phyloP scores from a whole-genome alignment of 2,113 vertebrate species.

The Marmota monax region DNA sequence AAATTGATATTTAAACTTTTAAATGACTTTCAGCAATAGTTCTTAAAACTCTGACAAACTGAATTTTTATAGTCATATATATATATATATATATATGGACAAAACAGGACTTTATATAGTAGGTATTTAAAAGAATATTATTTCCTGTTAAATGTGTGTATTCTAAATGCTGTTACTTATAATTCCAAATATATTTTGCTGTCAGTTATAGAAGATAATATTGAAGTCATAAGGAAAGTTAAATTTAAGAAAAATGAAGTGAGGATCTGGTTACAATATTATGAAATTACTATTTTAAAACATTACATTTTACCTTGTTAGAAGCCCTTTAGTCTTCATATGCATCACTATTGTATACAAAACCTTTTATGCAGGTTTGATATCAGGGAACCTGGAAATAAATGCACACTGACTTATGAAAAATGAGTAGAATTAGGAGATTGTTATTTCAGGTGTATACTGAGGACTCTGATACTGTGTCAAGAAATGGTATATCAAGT shows the following conservation, averaged over 20 bases:
- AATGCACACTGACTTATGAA: not conserved
- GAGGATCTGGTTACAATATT: not conserved
- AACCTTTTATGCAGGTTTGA: too few species aligned
- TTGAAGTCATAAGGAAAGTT: not conserved
- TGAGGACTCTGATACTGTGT: not conserved
- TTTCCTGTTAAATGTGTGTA: not conserved
- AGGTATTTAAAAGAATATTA: not conserved
- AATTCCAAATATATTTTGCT: not conserved
- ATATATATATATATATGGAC: not conserved
- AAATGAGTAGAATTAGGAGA: not conserved
- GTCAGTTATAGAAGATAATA: not conserved
- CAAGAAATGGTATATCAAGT: not conserved
- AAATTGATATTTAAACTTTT: not conserved
- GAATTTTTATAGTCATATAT: not conserved
- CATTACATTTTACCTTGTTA: not conserved
- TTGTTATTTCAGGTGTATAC: not conserved
- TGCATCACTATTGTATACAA: not conserved
- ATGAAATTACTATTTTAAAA: not conserved
- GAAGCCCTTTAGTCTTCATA: not conserved
- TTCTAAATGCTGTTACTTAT: not conserved
- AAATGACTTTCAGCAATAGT: not conserved
- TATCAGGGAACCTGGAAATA: not conserved
- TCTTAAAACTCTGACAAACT: not conserved
- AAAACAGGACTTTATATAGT: not conserved
- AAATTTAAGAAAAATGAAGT: not conserved